These are phyloP conservation scores for Xestia sexstrigata DNA, from an alignment of 2,888 invertebrate genomes.

Conservation along the genomic window DNA sequence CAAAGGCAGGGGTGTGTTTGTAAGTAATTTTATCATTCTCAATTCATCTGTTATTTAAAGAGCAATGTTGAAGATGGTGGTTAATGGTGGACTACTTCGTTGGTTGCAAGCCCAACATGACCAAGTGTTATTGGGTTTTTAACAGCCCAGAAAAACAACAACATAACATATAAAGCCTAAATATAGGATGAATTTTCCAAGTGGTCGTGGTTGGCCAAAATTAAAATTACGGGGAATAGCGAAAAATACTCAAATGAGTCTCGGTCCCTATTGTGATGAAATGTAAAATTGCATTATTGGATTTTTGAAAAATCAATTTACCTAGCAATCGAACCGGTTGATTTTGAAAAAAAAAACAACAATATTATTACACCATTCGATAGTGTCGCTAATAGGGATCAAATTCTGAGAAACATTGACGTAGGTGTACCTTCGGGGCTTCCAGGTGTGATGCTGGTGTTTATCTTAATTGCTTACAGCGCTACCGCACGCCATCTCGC, in stretches of 20 bases:
- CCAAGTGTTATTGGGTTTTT: not conserved
- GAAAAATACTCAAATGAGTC: not conserved
- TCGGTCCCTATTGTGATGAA: not conserved
- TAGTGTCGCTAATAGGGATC: not conserved
- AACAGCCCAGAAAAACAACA: no score
- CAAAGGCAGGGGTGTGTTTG: slow-evolving; percentile 97
- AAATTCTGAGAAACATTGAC: not conserved
- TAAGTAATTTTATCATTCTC: slow-evolving; percentile 88
- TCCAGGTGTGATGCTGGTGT: not conserved
- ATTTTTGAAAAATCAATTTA: not conserved
- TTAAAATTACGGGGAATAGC: not conserved
- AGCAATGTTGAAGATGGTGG: not conserved
- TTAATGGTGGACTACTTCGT: no score
- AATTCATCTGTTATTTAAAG: not conserved
- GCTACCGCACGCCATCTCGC: slow-evolving; percentile 96
- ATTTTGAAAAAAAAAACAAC: no score
- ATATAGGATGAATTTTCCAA: not conserved
- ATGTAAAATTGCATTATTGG: not conserved
- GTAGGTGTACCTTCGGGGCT: not conserved
- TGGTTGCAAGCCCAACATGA: not conserved
- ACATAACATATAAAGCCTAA: not conserved
- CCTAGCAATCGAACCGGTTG: not conserved
- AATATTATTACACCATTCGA: not conserved
- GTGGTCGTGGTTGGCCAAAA: not conserved
- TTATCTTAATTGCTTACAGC: slow-evolving; percentile 84